Evolutionary conservation across 1,140 invertebrate species (phyloP).

Genomic region (Heliconius hermathena): DNA sequence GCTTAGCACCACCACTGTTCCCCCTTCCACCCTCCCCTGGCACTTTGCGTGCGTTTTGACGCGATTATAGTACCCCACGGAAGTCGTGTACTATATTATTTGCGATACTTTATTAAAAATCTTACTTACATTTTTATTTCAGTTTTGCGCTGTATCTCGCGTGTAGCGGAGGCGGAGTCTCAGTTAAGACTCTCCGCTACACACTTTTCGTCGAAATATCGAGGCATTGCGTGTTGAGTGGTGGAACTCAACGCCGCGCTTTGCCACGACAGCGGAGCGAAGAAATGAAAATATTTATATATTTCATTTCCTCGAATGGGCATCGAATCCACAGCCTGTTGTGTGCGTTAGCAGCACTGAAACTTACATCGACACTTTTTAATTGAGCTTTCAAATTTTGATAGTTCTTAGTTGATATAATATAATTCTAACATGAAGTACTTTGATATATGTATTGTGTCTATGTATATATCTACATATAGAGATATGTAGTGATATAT

Average conservation of each 20-base stretch:
- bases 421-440: not conserved
- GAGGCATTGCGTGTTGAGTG: too few species aligned
- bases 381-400: not conserved
- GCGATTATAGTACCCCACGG: slow-evolving; percentile 78
- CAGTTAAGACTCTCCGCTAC: too few species aligned
- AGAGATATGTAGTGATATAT: not conserved
- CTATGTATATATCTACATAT: too few species aligned
- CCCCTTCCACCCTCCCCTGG: slow-evolving; percentile 42
- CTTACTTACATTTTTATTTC: not conserved
- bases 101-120: slow-evolving; percentile 34
- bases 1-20: slow-evolving; percentile 62
- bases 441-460: not conserved
- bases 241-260: too few species aligned
- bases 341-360: not conserved
- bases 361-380: not conserved
- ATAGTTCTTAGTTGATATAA: not conserved
- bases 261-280: too few species aligned
- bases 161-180: too few species aligned
- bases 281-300: too few species aligned
- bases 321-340: too few species aligned
- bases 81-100: slow-evolving; percentile 71
- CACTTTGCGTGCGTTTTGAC: slow-evolving; percentile 80
- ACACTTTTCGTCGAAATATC: too few species aligned
- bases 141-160: too few species aligned
- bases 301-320: too few species aligned